These are phyloP conservation scores for Ia io DNA, from an alignment of 2,113 vertebrate species.

Conservation along the genomic window DNA sequence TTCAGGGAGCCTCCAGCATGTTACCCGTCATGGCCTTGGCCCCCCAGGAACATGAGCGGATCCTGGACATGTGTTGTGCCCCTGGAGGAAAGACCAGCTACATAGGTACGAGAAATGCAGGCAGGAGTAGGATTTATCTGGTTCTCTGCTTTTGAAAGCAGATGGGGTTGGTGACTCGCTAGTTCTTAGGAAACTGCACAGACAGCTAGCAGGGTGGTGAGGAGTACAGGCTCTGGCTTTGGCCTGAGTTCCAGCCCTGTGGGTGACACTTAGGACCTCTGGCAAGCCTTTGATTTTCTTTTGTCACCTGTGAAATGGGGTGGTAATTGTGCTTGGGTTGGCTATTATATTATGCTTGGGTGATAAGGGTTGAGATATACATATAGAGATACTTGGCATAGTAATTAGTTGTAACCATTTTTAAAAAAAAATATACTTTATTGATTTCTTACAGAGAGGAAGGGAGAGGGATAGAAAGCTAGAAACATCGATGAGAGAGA, in stretches of 20 bases:
- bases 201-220: background rate
- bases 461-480: no score
- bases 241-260: background rate
- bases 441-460: no score
- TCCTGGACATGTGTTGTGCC: conserved; percentile 97
- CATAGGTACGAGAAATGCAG: conserved; percentile 85
- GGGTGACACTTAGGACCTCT: background rate
- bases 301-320: background rate
- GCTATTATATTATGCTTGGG: background rate
- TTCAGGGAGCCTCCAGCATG: conserved; percentile 96
- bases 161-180: background rate
- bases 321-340: background rate
- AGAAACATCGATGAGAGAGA: no score
- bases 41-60: conserved; percentile 94
- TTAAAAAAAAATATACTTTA: no score
- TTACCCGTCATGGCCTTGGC: conserved; percentile 96
- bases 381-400: background rate
- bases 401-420: background rate
- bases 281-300: background rate
- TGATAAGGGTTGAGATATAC: background rate
- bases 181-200: background rate
- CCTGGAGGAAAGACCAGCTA: conserved; percentile 98
- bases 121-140: background rate
- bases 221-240: background rate
- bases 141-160: background rate